Conservation (phyloP, 2,888 invertebrate genomes). For the Epinotia nisella region DNA sequence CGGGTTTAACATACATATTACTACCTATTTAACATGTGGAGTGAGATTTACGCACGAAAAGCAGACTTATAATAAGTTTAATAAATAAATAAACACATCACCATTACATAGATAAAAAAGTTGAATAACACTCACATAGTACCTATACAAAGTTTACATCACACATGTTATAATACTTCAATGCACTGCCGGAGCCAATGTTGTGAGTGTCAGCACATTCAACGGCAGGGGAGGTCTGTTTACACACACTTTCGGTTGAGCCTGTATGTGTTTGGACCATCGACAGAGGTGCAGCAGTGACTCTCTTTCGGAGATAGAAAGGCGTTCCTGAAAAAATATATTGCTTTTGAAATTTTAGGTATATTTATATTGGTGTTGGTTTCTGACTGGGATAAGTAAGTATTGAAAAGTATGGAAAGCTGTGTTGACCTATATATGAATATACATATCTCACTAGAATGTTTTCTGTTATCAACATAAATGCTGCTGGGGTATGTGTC, state of each 20-base stretch:
- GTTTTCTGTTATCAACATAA: too few species aligned
- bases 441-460: too few species aligned
- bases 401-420: too few species aligned
- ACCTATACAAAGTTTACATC: conserved; percentile 6
- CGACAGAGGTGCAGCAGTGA: conserved; percentile 88
- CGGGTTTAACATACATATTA: too few species aligned
- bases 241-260: conserved; percentile 85
- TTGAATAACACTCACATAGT: background rate
- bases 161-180: conserved; percentile 54
- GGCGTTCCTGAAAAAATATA: conserved; percentile 83
- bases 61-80: background rate
- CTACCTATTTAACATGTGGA: too few species aligned
- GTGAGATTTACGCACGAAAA: too few species aligned
- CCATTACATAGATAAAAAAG: background rate
- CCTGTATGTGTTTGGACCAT: conserved; percentile 91
- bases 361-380: too few species aligned
- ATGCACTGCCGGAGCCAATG: conserved; percentile 72
- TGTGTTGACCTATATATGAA: too few species aligned
- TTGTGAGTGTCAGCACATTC: conserved; percentile 65
- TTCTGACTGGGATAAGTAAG: too few species aligned
- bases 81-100: background rate
- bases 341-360: background rate
- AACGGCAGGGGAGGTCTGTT: conserved; percentile 63
- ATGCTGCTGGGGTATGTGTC: too few species aligned
- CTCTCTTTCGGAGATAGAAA: conserved; percentile 87